These are phyloP conservation scores for Siphamia tubifer DNA, from an alignment of 2,113 vertebrate species.

Conservation along the genomic window DNA sequence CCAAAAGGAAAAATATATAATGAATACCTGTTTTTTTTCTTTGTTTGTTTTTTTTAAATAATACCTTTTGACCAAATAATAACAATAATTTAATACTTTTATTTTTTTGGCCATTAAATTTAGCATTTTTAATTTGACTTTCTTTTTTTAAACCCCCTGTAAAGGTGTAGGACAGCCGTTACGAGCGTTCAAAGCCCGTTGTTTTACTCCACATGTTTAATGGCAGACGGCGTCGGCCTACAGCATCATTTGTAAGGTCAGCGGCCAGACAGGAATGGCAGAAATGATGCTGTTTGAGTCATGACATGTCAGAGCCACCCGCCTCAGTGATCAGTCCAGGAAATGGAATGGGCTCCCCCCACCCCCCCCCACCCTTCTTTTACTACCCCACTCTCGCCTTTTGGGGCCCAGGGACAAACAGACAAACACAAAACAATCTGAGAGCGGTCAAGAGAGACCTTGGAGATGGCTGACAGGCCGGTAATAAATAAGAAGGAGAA, in stretches of 20 bases:
- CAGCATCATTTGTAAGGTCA: slow-evolving; percentile 82
- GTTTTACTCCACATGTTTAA: slow-evolving; percentile 72
- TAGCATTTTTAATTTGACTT: too few relatives aligned
- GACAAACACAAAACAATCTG: slow-evolving; percentile 73
- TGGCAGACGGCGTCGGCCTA: slow-evolving; percentile 72
- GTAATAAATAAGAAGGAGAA: slow-evolving; percentile 56
- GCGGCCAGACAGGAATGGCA: slow-evolving; percentile 73
- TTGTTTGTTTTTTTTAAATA: too few relatives aligned
- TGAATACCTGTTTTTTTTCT: too few relatives aligned
- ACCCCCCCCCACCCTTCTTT: background rate
- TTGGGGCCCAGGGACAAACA: slow-evolving; percentile 65
- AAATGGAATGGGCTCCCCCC: slow-evolving; percentile 73
- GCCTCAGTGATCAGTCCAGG: slow-evolving; percentile 80
- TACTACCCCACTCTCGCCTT: slow-evolving; percentile 53
- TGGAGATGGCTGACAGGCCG: slow-evolving; percentile 63
- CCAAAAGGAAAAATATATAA: too few relatives aligned
- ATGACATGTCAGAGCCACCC: slow-evolving; percentile 77
- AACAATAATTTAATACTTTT: too few relatives aligned
- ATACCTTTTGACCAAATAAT: too few relatives aligned
- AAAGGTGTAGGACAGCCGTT: background rate
- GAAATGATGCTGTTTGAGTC: slow-evolving; percentile 83
- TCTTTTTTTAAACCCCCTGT: too few relatives aligned
- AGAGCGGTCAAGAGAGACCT: slow-evolving; percentile 66
- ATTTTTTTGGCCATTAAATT: too few relatives aligned
- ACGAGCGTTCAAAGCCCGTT: slow-evolving; percentile 31